These are phyloP conservation scores for Grammomys dolichurus DNA, from an alignment of 2,113 vertebrate species.

Conservation along the genomic window DNA sequence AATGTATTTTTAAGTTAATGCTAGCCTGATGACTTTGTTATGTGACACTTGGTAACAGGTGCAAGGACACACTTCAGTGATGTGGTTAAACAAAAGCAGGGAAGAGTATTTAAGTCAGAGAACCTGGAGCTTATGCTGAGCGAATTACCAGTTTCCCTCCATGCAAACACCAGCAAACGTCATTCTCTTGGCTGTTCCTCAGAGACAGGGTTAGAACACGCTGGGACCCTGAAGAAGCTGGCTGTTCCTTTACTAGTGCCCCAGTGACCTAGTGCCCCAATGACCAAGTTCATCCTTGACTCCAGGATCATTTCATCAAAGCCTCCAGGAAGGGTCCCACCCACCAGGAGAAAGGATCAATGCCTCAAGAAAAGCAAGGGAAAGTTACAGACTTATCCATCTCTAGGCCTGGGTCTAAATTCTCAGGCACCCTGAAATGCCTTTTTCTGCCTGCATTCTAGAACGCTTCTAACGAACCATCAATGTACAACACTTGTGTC, in stretches of 20 bases:
- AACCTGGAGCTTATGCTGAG: neutral
- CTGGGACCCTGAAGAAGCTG: neutral
- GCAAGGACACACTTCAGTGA: neutral
- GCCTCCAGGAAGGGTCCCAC: neutral
- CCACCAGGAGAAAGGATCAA: neutral
- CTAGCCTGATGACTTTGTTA: slow-evolving; percentile 64
- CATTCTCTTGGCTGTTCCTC: neutral
- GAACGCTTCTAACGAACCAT: slow-evolving; percentile 1
- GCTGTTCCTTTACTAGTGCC: neutral
- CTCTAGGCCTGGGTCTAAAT: neutral
- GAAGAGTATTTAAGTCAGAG: neutral
- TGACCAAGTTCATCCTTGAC: neutral
- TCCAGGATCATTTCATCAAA: neutral
- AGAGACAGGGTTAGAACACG: neutral
- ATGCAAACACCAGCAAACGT: neutral
- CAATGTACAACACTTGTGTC: neutral
- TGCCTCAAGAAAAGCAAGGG: neutral
- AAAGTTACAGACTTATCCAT: neutral
- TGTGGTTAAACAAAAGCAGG: neutral
- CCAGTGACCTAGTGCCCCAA: neutral
- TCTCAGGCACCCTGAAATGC: slow-evolving; percentile 17
- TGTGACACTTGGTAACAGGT: neutral
- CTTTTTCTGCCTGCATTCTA: neutral
- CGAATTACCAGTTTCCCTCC: slow-evolving; percentile 33
- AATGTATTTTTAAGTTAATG: slow-evolving; percentile 69